These are phyloP conservation scores for Xyrauchen texanus DNA, from an alignment of 2,113 vertebrate species.

Conservation along the genomic window DNA sequence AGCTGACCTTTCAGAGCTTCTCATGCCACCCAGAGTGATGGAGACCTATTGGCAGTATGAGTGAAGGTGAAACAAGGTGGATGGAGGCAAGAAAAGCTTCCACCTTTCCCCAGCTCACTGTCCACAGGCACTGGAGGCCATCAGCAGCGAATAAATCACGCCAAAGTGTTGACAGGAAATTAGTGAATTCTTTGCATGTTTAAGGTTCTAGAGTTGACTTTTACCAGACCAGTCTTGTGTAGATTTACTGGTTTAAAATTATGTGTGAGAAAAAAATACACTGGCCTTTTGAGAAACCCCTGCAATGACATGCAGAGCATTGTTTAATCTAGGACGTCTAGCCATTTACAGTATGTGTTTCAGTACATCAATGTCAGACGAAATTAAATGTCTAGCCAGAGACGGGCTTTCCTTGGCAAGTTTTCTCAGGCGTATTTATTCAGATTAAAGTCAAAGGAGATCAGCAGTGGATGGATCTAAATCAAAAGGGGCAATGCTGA, in stretches of 20 bases:
- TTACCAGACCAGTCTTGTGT: slow-evolving; percentile 27
- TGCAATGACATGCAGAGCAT: slow-evolving; percentile 30
- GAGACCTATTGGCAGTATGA: slow-evolving; percentile 58
- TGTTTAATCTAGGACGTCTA: slow-evolving; percentile 32
- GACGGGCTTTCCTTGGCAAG: slow-evolving; percentile 41
- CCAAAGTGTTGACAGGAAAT: slow-evolving; percentile 52
- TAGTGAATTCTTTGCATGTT: slow-evolving; percentile 43
- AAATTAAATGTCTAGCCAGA: slow-evolving; percentile 46
- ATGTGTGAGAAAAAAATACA: neutral
- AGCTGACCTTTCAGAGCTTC: slow-evolving; percentile 50
- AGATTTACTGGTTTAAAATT: slow-evolving; percentile 17
- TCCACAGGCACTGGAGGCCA: slow-evolving; percentile 70
- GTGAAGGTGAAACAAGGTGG: slow-evolving; percentile 78
- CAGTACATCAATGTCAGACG: slow-evolving; percentile 39
- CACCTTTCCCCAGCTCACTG: slow-evolving; percentile 68
- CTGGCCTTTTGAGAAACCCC: neutral
- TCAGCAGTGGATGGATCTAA: slow-evolving; percentile 41
- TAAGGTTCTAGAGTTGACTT: slow-evolving; percentile 45
- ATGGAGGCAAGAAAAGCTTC: slow-evolving; percentile 62
- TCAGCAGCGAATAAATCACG: slow-evolving; percentile 57
- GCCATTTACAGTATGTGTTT: slow-evolving; percentile 38
- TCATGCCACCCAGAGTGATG: slow-evolving; percentile 54
- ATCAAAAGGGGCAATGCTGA: slow-evolving; percentile 44
- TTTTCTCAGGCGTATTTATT: slow-evolving; percentile 54
- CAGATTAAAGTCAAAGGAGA: slow-evolving; percentile 55